These are phyloP conservation scores for Philopotamus ludificatus DNA, from an alignment of 1,140 invertebrate species.

Conservation along the genomic window DNA sequence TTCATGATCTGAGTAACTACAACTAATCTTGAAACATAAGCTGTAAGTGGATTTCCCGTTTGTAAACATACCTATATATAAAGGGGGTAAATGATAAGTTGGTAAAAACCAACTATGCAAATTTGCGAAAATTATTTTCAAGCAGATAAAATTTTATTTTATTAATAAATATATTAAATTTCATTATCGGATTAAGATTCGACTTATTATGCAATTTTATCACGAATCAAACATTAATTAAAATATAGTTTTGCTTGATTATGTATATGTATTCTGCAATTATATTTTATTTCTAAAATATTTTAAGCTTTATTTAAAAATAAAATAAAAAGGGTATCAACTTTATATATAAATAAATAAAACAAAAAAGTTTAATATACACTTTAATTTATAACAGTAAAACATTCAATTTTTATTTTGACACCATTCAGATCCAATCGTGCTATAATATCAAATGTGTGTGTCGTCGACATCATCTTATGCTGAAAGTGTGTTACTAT, in stretches of 20 bases:
- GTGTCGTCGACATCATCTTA: neutral
- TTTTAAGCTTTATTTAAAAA: too few relatives aligned
- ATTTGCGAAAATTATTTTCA: neutral
- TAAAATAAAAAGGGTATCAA: too few relatives aligned
- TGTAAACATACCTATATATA: neutral
- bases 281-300: too few relatives aligned
- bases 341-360: too few relatives aligned
- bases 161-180: constrained; percentile 5
- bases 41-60: constrained; percentile 1
- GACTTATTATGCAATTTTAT: too few relatives aligned
- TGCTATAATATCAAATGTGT: neutral
- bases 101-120: neutral
- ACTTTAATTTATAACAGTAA: constrained; percentile 7
- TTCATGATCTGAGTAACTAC: constrained; percentile 4
- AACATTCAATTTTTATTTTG: neutral
- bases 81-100: too few relatives aligned
- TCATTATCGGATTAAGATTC: too few relatives aligned
- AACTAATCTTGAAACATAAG: constrained; percentile 14
- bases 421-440: neutral
- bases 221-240: too few relatives aligned
- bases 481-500: neutral
- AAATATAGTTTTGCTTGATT: too few relatives aligned
- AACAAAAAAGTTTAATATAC: too few relatives aligned
- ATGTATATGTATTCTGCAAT: too few relatives aligned
- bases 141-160: neutral